Base-by-base conservation (phyloP, 2,113 vertebrate species). In the Alethe diademata region DNA sequence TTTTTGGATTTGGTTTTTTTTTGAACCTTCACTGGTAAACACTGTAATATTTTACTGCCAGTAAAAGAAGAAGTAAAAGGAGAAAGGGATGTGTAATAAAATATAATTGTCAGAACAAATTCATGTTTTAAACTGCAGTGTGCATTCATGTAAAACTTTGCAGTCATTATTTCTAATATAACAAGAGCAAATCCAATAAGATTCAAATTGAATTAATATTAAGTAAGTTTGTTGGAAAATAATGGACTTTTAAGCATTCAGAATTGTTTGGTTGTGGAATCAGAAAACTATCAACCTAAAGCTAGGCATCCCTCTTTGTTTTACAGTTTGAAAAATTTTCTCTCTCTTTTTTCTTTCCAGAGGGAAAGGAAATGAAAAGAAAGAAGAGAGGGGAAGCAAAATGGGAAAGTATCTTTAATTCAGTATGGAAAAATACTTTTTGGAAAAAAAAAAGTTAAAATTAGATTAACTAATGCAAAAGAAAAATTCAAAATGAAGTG, bases 31-130 rank as follows among this genome's bases (percentile, higher is more conserved):
- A 75, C 36, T 84, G 22, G 45, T 82, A 91, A 93, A 87, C 53
- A 85, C 33, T 42, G 26, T 60, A 94, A 69, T 73, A 75, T 70
- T 92, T 92, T 85, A 89, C 54, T 75, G 81, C 50, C 66, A 65
- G 82, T 91, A 92, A 88, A 89, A 94, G 47, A 35, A 54, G 31
- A 24, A 65, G 36, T 64, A 76, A 90, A 45, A 82, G 40, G 35
- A 93, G 53, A 95, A 95, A 85, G 9, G 31, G n/a, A 60, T 57
- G 48, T 17, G 8, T 69, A 81, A 81, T 82, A 91, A 96, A 93
- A 87, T 45, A 56, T 18, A 89, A 87, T 85, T 82, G 42, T 93
- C 74, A 92, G 85, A 95, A 95, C 61, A 92, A 84, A 72, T 45
- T 29, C 22, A 56, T 53, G 48, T 58, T 89, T 87, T 81, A 54